These are phyloP conservation scores for Copidosoma floridanum DNA, from an alignment of 1,140 invertebrate genomes.

Conservation along the genomic window DNA sequence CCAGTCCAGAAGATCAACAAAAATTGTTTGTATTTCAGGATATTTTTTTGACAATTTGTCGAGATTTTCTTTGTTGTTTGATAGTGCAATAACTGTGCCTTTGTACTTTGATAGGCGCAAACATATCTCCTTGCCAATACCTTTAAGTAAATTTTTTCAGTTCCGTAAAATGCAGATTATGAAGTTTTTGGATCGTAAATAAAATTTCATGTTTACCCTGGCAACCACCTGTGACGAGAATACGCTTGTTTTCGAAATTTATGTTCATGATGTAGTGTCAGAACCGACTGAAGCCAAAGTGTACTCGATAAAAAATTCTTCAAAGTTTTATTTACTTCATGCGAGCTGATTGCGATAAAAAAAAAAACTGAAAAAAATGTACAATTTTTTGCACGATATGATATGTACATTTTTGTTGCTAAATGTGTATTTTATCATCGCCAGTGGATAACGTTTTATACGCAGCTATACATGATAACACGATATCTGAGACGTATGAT, in stretches of 20 bases:
- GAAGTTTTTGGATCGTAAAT: no score
- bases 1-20: slow-evolving; percentile 77
- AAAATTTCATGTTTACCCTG: not conserved
- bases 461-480: no score
- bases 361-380: no score
- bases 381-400: no score
- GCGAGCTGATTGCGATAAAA: no score
- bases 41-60: slow-evolving; percentile 64
- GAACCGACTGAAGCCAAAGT: not conserved
- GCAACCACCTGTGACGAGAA: slow-evolving; percentile 7
- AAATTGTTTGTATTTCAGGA: slow-evolving; percentile 64
- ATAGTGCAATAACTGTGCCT: slow-evolving; percentile 73
- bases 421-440: not conserved
- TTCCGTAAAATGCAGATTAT: no score
- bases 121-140: slow-evolving; percentile 72
- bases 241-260: slow-evolving; percentile 8
- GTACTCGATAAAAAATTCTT: no score
- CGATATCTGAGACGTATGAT: no score
- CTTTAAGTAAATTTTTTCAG: slow-evolving; percentile 83
- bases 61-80: slow-evolving; percentile 65
- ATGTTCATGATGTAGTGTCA: slow-evolving; percentile 5
- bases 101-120: slow-evolving; percentile 64
- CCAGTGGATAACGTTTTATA: no score
- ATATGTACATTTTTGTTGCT: not conserved
- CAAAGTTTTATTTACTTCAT: no score